Percentiles rank a stretch among this genome's conserved stretches.
phyloP scores from a whole-genome alignment of 2,888 invertebrate genomes.

The Lasioglossum leucozonium region DNA sequence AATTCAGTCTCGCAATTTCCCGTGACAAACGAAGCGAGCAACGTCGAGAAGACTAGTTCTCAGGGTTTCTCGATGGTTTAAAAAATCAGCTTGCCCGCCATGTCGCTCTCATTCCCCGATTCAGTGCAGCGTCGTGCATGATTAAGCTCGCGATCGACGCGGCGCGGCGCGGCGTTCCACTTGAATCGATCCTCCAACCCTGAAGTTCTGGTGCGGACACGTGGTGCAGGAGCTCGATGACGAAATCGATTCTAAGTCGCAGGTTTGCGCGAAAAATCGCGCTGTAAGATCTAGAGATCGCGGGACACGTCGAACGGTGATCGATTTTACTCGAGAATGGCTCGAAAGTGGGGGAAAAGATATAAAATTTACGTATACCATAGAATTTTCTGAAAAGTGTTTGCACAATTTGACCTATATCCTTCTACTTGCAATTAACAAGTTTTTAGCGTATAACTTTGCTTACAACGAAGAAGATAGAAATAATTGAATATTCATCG shows the following conservation, averaged over 20 bases:
- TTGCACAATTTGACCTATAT: background rate
- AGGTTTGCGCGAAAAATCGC: constrained; percentile 27
- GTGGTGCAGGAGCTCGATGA: constrained; percentile 18
- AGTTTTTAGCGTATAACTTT: too few relatives aligned
- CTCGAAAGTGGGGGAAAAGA: background rate
- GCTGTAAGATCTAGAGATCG: constrained; percentile 17
- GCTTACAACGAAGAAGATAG: too few relatives aligned
- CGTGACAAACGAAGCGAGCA: background rate
- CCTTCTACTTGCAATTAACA: background rate
- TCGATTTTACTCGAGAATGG: background rate
- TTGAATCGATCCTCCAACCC: constrained; percentile 26
- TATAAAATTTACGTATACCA: too few relatives aligned
- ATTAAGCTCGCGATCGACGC: constrained; percentile 53
- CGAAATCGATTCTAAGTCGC: constrained; percentile 38
- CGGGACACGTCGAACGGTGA: background rate
- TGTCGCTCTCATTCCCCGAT: constrained; percentile 19
- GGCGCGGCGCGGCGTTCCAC: constrained; percentile 30
- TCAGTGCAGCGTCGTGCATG: constrained; percentile 51
- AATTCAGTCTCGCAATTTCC: background rate
- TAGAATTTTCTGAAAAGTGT: background rate
- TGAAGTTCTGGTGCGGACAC: constrained; percentile 36
- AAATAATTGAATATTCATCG: too few relatives aligned
- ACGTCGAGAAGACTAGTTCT: background rate
- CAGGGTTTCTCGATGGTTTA: background rate
- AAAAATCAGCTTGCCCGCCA: constrained; percentile 25